These are phyloP conservation scores for Eonycteris spelaea DNA, from an alignment of 2,113 vertebrate genomes.

Conservation along the genomic window DNA sequence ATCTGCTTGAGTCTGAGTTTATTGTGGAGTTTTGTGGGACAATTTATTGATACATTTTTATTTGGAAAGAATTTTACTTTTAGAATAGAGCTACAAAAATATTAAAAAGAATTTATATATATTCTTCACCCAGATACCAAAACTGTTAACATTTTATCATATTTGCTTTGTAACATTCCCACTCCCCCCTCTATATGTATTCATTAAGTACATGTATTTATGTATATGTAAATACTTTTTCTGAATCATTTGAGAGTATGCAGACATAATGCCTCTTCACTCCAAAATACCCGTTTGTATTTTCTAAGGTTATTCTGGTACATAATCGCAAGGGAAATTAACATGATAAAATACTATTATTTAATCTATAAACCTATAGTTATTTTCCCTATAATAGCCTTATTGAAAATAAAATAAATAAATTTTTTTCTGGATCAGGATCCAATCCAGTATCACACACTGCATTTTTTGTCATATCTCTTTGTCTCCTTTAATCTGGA, in stretches of 20 bases:
- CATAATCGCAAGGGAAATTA: background rate
- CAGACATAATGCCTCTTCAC: background rate
- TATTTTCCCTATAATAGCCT: background rate
- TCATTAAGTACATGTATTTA: background rate
- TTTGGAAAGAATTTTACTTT: constrained; percentile 16
- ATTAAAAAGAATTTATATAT: background rate
- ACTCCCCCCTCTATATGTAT: background rate
- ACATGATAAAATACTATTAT: background rate
- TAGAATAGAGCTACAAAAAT: background rate
- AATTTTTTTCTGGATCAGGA: background rate
- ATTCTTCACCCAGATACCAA: background rate
- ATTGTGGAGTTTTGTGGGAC: background rate
- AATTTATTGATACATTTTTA: background rate
- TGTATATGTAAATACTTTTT: background rate
- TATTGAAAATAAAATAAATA: background rate
- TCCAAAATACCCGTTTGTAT: background rate
- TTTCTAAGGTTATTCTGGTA: background rate
- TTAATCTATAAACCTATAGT: background rate
- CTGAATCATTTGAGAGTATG: too few relatives aligned
- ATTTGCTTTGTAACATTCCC: background rate
- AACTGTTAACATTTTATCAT: background rate
- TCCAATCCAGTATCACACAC: background rate
- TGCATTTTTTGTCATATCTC: background rate
- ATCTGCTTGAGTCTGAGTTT: background rate
- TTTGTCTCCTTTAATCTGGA: background rate